These are phyloP conservation scores for Pseudachorutes palmiensis DNA, from an alignment of 1,140 invertebrate species.

Conservation along the genomic window DNA sequence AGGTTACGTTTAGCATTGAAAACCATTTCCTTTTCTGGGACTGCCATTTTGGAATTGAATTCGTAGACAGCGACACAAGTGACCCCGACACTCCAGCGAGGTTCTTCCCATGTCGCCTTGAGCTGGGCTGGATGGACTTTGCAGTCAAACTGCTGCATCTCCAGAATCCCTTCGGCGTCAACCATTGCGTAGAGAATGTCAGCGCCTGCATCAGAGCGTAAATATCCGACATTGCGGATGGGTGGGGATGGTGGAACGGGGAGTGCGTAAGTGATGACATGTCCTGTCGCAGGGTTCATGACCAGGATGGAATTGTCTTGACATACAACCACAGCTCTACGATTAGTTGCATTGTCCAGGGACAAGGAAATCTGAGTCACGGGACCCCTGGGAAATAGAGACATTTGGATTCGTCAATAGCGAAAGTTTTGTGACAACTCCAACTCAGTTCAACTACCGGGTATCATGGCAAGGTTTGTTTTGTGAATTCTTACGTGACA, in stretches of 20 bases:
- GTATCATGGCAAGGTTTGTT: not conserved
- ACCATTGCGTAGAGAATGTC: slow-evolving; percentile 16
- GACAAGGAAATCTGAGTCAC: slow-evolving; percentile 20
- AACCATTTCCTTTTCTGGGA: slow-evolving; percentile 25
- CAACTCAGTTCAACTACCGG: no score
- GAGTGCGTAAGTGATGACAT: slow-evolving; percentile 22
- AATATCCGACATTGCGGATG: not conserved
- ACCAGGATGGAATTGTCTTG: slow-evolving; percentile 30
- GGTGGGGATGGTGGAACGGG: not conserved
- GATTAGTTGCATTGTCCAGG: slow-evolving; percentile 15
- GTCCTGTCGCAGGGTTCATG: slow-evolving; percentile 27
- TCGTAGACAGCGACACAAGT: slow-evolving; percentile 30
- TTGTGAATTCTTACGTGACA: slow-evolving; percentile 8
- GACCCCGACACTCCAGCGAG: slow-evolving; percentile 19
- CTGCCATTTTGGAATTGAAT: slow-evolving; percentile 18
- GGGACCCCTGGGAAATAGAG: slow-evolving; percentile 12
- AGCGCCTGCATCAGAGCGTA: not conserved
- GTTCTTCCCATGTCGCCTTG: slow-evolving; percentile 26
- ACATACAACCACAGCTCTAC: slow-evolving; percentile 3
- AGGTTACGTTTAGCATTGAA: no score
- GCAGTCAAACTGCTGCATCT: slow-evolving; percentile 25
- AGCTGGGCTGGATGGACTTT: slow-evolving; percentile 25
- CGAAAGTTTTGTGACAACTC: no score
- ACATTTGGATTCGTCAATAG: no score
- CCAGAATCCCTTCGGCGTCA: not conserved